Evolutionary conservation across 1,140 invertebrate species (phyloP), one percentile per base, ranked within the genome.

Genomic region (Sitobion miscanthi): DNA sequence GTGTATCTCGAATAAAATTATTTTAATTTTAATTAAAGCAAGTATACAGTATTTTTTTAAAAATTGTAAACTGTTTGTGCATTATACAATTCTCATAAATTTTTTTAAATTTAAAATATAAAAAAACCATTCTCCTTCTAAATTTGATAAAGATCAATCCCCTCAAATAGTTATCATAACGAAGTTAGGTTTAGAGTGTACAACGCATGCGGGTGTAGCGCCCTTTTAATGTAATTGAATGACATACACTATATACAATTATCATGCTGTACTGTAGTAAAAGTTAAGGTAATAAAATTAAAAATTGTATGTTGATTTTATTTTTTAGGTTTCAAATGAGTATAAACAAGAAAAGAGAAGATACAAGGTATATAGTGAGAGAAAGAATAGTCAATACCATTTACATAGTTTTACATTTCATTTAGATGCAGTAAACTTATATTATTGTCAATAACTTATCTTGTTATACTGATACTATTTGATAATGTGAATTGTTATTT

Each of bases 401-500:
- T 49, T 5, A 52, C 30, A 52, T 52, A 17, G 49, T 88, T 52
- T 88, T 52, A 2, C 8, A 52, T 45, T 35, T 89, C 52, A 54
- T 57, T 90, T 90, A 90, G 54, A 69, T 62, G 23, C 52, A 57
- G 89, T 90, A 45, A 90, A 90, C 4, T 90, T 62, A 88, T n/a
- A 23, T 25, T 52, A 23, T 90, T 57, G 35, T 42, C 52, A 62
- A 42, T 90, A 52, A 49, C 20, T 49, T 52, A 88, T 88, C 4
- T 69, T 69, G n/a, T 35, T 88, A 8, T 42, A 90, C 38, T 62
- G 38, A 45, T 90, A 30, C 7, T 89, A 90, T 90, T 90, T 69
- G 25, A 62, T 2, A 62, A 42, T 62, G 35, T 90, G 25, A 90
- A 62, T 90, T 90, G 52, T 90, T 90, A 90, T 90, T 62, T 90